Evolutionary conservation across 64 coral and sea anemone genomes (phyloP), one percentile per base, ranked within the genome.

Genomic region (Stichodactyla mertensii): DNA sequence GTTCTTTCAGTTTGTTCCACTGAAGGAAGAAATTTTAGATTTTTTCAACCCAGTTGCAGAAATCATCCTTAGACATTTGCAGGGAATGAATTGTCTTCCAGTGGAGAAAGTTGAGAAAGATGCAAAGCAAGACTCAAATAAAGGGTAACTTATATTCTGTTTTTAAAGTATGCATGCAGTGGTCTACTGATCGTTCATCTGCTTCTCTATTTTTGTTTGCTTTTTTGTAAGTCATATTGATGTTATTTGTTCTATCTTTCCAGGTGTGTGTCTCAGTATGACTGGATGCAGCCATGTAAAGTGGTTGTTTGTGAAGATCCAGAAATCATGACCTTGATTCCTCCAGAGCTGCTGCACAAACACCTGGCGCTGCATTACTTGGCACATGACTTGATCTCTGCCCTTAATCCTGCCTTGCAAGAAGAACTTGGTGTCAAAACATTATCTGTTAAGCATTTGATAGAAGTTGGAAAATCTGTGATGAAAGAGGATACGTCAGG

Each of bases 1-100:
- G 20, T 92, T 88, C 64, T 93, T 97, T 36, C 91, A 92, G 52
- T 97, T 91, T 83, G 89, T 97, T 23, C 95, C 95, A 58, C 86
- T 97, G 27, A 88, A 97, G 55, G 95, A 97, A 9, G 95, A 97
- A 89, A 97, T 97, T 56, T 55, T 97, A 14, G 95, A 93, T 70
- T 97, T 97, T 64, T 97, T 97, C 77, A 85, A 82, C 60, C 95
- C 95, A 57, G 91, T 97, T 62, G 91, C 95, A 20, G 86, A 79
- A 7, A 90, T 85, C 10, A 93, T 97, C 22, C 87, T 93, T 0
- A 90, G 78, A 54, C 82, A 89, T 61, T 85, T 97, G n/a, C 88
- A 92, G 61, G 91, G 91, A n/a, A 97, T 79, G 55, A 60, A 71
- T 7, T 97, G 95, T 57, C 78, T 97, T 52, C 91, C 95, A n/a